A percentile compares a stretch with the other conserved stretches of the same genome.
Evolutionary conservation across 2,113 vertebrate genomes (phyloP).

Genomic region (Ranitomeya imitator): DNA sequence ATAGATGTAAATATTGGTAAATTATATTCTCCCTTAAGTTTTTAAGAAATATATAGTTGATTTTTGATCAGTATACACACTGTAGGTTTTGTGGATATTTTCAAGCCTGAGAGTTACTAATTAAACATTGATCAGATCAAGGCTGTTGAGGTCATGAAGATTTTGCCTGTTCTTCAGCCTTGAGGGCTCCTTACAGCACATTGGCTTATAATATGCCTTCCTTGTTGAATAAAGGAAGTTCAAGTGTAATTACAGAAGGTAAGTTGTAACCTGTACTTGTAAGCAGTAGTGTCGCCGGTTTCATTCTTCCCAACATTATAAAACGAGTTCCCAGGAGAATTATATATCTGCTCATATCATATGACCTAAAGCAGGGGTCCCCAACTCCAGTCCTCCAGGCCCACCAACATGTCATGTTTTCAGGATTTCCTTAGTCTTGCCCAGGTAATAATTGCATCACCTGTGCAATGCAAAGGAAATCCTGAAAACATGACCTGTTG

Average conservation of each 20-base stretch:
- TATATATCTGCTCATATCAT: neutral
- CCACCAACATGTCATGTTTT: too few species aligned
- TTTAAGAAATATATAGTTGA: neutral
- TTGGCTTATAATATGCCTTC: neutral
- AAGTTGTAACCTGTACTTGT: neutral
- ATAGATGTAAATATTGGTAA: too few species aligned
- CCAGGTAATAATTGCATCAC: too few species aligned
- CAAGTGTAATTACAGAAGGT: neutral
- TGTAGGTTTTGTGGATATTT: neutral
- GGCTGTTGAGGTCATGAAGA: neutral
- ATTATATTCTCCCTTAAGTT: neutral
- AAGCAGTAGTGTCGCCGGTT: neutral
- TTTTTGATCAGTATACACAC: neutral
- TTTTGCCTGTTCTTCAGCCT: conserved; percentile 1
- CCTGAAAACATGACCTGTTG: too few species aligned
- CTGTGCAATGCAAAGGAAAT: too few species aligned
- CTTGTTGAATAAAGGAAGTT: neutral
- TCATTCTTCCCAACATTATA: neutral
- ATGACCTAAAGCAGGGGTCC: neutral
- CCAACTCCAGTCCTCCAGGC: too few species aligned
- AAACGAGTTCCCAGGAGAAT: neutral
- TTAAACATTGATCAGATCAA: conserved; percentile 18
- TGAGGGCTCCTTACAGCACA: conserved; percentile 14
- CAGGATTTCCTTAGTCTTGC: too few species aligned
- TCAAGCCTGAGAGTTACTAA: neutral